Base-by-base conservation (phyloP, 2,113 vertebrate species). In the Reinhardtius hippoglossoides region DNA sequence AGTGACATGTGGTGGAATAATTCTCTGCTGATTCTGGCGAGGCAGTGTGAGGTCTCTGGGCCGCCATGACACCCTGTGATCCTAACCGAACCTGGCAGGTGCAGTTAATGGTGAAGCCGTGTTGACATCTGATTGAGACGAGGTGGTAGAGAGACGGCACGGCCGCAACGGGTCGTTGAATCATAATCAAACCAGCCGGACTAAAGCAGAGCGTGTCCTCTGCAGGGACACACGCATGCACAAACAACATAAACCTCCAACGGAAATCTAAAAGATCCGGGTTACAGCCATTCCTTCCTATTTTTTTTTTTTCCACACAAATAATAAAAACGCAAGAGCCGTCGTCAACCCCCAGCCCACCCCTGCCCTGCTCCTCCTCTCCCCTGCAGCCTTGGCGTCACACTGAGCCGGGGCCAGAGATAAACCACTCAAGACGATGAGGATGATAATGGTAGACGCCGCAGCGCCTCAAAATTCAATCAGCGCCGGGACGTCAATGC, bases 381-480 rank as follows among this genome's bases (percentile, higher is more conserved):
- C 76, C 82, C 86, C 87, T 40, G 74, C 88, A 91, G 89, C 88
- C 87, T 87, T 86, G 83, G 86, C 84, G 81, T 88, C 88, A 87
- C 78, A 76, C 74, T 61, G 86, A 76, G 83, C 87, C 35, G 82
- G 81, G 87, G 86, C 90, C 90, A 78, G 89, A 91, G 93, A 94
- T 93, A 94, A 95, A 95, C 92, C 92, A 91, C 93, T 93, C 93
- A 92, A 88, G 88, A 90, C 92, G 91, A 92, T 88, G 91, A 92
- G 88, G 94, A 90, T 89, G 91, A 94, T 94, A 94, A 94, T 93
- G 90, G 92, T 85, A 91, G 90, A 86, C 84, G 84, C 90, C 46
- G 91, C 90, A 87, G 91, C 84, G 92, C 88, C 90, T 93, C 92
- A 94, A 93, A 93, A 94, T 95, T 94, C 93, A 93, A 95, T 95